Conservation (phyloP, 2,888 invertebrate species). For the Dasypolia templi region DNA sequence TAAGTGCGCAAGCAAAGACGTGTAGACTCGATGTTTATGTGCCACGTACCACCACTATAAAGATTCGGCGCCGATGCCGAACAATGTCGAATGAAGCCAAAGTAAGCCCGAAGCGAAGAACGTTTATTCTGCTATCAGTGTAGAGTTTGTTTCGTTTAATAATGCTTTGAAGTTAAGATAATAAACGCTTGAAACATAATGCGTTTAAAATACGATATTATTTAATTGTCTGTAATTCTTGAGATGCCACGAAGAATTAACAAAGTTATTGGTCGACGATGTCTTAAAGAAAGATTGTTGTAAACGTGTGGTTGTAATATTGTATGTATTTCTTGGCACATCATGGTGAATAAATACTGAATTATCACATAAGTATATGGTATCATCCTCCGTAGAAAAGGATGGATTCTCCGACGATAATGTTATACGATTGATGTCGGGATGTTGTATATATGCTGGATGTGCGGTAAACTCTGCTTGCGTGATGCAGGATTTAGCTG, state of each 20-base stretch:
- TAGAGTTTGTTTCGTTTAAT: slow-evolving; percentile 21
- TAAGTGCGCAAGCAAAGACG: slow-evolving; percentile 44
- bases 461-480: too few species aligned
- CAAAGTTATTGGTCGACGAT: not conserved
- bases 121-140: slow-evolving; percentile 29
- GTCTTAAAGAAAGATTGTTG: too few species aligned
- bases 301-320: too few species aligned
- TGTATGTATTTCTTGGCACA: too few species aligned
- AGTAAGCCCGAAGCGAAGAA: not conserved
- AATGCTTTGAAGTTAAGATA: slow-evolving; percentile 28
- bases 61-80: slow-evolving; percentile 14
- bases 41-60: slow-evolving; percentile 44
- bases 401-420: too few species aligned
- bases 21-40: slow-evolving; percentile 41
- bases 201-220: not conserved
- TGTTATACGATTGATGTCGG: too few species aligned
- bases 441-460: too few species aligned
- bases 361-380: too few species aligned
- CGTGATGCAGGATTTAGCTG: too few species aligned
- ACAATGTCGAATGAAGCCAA: not conserved
- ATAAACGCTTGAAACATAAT: slow-evolving; percentile 12
- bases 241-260: not conserved
- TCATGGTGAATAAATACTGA: too few species aligned
- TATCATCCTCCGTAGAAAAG: too few species aligned
- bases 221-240: slow-evolving; percentile 16